These are phyloP conservation scores for Molorchus minor DNA, from an alignment of 2,888 invertebrate species.

Conservation along the genomic window DNA sequence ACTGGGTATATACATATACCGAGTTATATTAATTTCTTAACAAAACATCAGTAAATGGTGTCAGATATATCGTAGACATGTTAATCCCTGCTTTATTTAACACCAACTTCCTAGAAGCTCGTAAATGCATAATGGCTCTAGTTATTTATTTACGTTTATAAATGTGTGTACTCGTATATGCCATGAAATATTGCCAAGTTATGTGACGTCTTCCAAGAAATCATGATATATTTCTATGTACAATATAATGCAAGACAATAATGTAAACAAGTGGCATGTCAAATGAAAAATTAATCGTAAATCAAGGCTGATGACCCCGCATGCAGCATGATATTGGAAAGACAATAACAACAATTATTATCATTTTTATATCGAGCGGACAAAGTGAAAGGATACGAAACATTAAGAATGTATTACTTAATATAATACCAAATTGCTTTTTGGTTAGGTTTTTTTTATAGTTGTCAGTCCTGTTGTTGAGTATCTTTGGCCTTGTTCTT, in stretches of 20 bases:
- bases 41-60: slow-evolving; percentile 21
- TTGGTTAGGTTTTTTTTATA: slow-evolving; percentile 14
- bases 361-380: slow-evolving; percentile 5
- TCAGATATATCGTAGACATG: slow-evolving; percentile 18
- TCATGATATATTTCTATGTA: slow-evolving; percentile 18
- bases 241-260: slow-evolving; percentile 11
- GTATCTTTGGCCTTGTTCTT: slow-evolving; percentile 17
- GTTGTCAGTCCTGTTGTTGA: slow-evolving; percentile 14
- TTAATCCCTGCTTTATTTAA: slow-evolving; percentile 22
- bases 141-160: slow-evolving; percentile 21
- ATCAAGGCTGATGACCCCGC: slow-evolving; percentile 17
- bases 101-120: slow-evolving; percentile 18
- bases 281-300: slow-evolving; percentile 17
- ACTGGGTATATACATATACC: too few species aligned
- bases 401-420: slow-evolving; percentile 14
- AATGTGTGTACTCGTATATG: background rate
- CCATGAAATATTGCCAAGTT: slow-evolving; percentile 18
- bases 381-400: slow-evolving; percentile 3
- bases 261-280: slow-evolving; percentile 10
- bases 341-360: slow-evolving; percentile 20
- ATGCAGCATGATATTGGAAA: slow-evolving; percentile 7
- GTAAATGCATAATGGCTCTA: slow-evolving; percentile 2
- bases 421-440: slow-evolving; percentile 15
- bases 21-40: slow-evolving; percentile 14
- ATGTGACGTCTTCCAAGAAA: slow-evolving; percentile 21